Evolutionary conservation across 2,797 vertebrate species (phyloP), one percentile per base, ranked within the genome.

Genomic region (Chelon labrosus): DNA sequence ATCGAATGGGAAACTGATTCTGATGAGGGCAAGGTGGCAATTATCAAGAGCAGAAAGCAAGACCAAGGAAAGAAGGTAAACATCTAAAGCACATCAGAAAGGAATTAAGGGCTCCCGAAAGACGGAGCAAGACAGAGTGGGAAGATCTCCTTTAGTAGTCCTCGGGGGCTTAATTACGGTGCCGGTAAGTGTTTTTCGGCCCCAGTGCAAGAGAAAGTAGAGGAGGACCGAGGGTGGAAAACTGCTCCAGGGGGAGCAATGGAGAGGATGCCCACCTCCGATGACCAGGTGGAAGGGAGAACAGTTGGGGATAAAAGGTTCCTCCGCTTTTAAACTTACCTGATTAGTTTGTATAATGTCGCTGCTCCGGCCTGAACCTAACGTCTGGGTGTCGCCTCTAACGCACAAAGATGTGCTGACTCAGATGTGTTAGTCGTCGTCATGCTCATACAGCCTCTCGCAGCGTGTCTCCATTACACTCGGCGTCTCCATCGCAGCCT

Each of bases 151-250:
- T 79, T 79, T 77, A 88, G 70, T 42, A 7, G 57, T 81, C 91
- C 85, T 79, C 62, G 2, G 85, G 79, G 90, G 80, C 82, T 87
- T 86, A 90, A 90, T 92, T 91, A 91, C 20, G 37, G 72, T 14
- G 60, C 66, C 7, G 73, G 77, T 88, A 91, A 91, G 82, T 89
- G 89, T 85, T 88, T 27, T 85, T 82, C 2, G 4, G 69, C 25
- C 70, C 3, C 53, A 70, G 80, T 38, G 74, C 44, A 55, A 38
- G 66, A 75, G 55, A 78, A 75, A 73, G 51, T 20, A 41, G 57
- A 78, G 69, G 61, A 78, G 75, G 73, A 54, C 27, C 1, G 52
- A 52, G 71, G 64, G 69, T 42, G 59, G 73, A 61, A 77, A 87
- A 88, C 73, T 71, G 80, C 73, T 55, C 88, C 64, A 11, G 0